Base-by-base conservation (phyloP, 2,888 invertebrate genomes). In the Tetrapedia diversipes region DNA sequence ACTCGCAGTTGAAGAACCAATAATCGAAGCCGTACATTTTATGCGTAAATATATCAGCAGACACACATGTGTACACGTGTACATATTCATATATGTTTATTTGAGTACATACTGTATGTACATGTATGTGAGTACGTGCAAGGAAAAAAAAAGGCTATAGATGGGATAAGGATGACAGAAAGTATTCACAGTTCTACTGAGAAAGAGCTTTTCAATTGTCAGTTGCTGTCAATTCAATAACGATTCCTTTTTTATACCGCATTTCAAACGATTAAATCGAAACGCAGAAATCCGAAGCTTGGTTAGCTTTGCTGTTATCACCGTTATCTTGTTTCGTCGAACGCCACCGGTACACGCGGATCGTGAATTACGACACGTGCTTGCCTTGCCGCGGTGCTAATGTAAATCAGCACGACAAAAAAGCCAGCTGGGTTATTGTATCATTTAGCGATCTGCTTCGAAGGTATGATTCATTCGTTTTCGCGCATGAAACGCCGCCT, bases 21-120 rank as follows among this genome's bases (percentile, higher is more conserved):
- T 70, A 70, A 63, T 78, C 77, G 76, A 78, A 77, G 77, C 69
- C 69, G 47, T 77, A 77, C 68, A 54, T 43, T 45, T 29, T 34
- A 32, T 56, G 45, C 43, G 39, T 54, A 77, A 59, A 77, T 65
- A 45, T 60, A 59, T 59, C 54, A 19, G 22, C 34, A 8, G 0
- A 32, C 19, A 32, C 14, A 39, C 19, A 16, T 16, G 27, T 11
- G 14, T n/a, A 8, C 3, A 24, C 27, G 22, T n/a, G 22, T 27
- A 24, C 3, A 4, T n/a, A 4, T 19, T 10, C 16, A 1, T 24
- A 39, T 43, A 43, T 22, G 14, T 66, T 66, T 66, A 47, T 47
- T 24, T 19, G 19, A 53, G 32, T 41, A n/a, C n/a, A n/a, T n/a
- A n/a, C 39, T 69, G 39, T 14, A 57, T 24, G 4, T 8, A 22